Evolutionary conservation across 2,797 vertebrate species (phyloP), one percentile per base, ranked within the genome.

Genomic region (Intellagama lesueurii): DNA sequence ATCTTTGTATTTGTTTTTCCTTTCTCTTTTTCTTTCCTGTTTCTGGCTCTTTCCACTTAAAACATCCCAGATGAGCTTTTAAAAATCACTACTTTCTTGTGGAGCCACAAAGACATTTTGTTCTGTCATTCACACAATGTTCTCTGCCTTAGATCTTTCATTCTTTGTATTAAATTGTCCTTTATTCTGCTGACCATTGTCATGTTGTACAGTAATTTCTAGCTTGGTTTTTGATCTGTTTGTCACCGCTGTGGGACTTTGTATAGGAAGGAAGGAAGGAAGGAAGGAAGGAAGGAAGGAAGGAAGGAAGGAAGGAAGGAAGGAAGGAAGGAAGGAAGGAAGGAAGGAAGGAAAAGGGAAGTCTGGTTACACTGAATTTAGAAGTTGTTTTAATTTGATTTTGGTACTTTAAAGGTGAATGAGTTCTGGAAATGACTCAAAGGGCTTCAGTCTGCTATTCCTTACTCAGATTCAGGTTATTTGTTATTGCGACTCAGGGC

Each of bases 231-330:
- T 75, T 66, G 7, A 60, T 30, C 76, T 80, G 52, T 3, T 56
- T 30, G 16, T 0, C 64, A 49, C 68, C 24, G 69, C 47, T 73
- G 84, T 49, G 69, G 75, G 69, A 17, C 30, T 52, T 84, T 19
- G 90, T 92, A 19, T 40, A 24, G 1, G 89, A 64, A 16, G 60
- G 60, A 64, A 16, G 60, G 60, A 64, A 16, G 60, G 90, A 92
- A 72, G 73, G 64, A 32, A 14, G 49, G 49, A 35, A n/a, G n/a
- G n/a, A 30, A 56, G 9, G 40, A 52, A 60, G 83, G 47, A 76
- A 88, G 79, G 28, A 47, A 2, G 5, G 16, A n/a, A 5, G 49
- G 40, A 26, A 86, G 87, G 26, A 88, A 72, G 91, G 12, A 32
- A 89, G 4, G 86, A n/a, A n/a, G n/a, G n/a, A n/a, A n/a, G n/a